phyloP scores from a whole-genome alignment of 2,888 invertebrate species.

The Drosophila ustulata region DNA sequence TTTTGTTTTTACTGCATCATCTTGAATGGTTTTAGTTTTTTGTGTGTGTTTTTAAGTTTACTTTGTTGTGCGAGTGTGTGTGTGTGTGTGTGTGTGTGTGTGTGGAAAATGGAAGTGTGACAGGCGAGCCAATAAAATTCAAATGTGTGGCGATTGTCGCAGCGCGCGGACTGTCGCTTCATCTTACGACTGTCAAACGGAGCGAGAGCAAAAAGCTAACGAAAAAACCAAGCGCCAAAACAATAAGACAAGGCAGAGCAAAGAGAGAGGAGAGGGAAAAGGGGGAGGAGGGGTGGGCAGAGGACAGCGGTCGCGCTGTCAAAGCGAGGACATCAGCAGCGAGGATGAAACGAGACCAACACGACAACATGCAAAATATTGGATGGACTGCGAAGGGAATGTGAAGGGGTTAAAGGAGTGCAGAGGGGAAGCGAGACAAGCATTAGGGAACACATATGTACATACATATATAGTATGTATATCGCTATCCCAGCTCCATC shows the following conservation, averaged over 20 bases:
- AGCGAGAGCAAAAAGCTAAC: constrained; percentile 40
- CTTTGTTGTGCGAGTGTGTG: constrained; percentile 18
- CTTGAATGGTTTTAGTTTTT: constrained; percentile 12
- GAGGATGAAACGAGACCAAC: constrained; percentile 63
- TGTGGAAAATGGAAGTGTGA: constrained; percentile 70
- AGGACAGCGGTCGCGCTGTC: constrained; percentile 62
- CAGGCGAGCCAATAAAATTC: constrained; percentile 84
- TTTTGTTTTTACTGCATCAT: constrained; percentile 26
- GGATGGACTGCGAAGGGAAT: constrained; percentile 39
- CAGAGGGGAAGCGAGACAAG: constrained; percentile 9
- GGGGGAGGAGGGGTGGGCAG: too few relatives aligned
- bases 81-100: constrained; percentile 10
- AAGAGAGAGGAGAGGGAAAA: neutral
- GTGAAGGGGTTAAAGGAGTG: neutral
- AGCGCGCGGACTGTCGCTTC: constrained; percentile 71
- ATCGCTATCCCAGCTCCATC: constrained; percentile 36
- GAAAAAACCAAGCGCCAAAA: constrained; percentile 65
- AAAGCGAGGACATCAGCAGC: constrained; percentile 62
- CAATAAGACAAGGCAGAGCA: constrained; percentile 59
- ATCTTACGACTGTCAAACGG: constrained; percentile 69
- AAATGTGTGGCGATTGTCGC: constrained; percentile 82
- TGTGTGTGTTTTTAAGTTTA: constrained; percentile 12
- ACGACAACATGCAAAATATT: constrained; percentile 77
- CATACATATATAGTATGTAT: constrained; percentile 8
- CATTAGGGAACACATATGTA: constrained; percentile 66